phyloP scores from a whole-genome alignment of 2,888 invertebrate species.

The Clanis bilineata region DNA sequence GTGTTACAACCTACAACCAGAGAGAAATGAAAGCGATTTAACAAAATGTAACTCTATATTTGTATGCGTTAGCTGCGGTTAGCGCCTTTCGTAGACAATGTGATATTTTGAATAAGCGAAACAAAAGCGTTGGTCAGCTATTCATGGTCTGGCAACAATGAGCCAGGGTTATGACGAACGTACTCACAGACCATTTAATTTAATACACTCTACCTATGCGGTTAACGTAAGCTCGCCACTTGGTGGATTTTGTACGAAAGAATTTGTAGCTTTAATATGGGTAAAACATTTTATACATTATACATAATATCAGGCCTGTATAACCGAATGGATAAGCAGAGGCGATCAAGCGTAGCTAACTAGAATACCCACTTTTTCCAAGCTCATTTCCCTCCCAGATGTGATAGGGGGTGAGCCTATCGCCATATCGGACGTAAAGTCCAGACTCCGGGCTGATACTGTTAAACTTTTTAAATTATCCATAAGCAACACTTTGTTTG shows the following conservation, averaged over 20 bases:
- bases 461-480: too few species aligned
- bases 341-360: too few species aligned
- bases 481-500: too few species aligned
- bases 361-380: too few species aligned
- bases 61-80: constrained; percentile 31
- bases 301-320: too few species aligned
- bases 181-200: constrained; percentile 26
- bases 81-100: constrained; percentile 45
- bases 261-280: background rate
- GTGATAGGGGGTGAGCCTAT: too few species aligned
- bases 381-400: too few species aligned
- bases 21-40: constrained; percentile 20
- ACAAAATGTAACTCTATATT: constrained; percentile 27
- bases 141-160: constrained; percentile 49
- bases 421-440: too few species aligned
- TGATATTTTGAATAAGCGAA: constrained; percentile 48
- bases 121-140: constrained; percentile 54
- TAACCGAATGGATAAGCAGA: too few species aligned
- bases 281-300: background rate
- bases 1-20: constrained; percentile 23
- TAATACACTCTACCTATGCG: constrained; percentile 12
- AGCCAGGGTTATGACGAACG: constrained; percentile 31
- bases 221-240: background rate
- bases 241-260: background rate
- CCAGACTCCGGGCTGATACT: too few species aligned